A percentile compares a stretch with the other conserved stretches of the same genome.
These are phyloP conservation scores for Montipora sp. DNA, from an alignment of 64 coral and sea anemone species.

Conservation along the genomic window DNA sequence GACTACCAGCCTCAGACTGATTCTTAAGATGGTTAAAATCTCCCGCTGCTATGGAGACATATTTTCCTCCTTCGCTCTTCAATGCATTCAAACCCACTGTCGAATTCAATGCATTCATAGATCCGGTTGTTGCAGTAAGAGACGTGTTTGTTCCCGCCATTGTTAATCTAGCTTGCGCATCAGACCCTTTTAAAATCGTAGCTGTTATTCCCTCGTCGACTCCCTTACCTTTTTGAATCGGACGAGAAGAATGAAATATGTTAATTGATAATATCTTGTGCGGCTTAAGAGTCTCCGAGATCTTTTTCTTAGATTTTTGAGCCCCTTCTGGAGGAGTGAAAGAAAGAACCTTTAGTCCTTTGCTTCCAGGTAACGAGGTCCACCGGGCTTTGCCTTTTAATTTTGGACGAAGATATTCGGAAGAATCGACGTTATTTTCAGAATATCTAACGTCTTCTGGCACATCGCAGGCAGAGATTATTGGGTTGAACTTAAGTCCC, in stretches of 20 bases:
- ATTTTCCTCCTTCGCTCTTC: not conserved
- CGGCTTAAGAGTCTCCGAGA: not conserved
- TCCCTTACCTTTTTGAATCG: not conserved
- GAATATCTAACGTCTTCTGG: conserved; percentile 44
- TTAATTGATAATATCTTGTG: conserved; percentile 30
- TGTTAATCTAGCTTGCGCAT: not conserved
- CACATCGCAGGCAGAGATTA: conserved; percentile 44
- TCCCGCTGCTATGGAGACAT: not conserved
- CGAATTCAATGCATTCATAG: not conserved
- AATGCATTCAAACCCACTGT: not conserved
- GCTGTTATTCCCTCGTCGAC: not conserved
- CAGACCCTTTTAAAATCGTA: too few species aligned
- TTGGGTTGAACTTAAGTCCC: conserved; percentile 56
- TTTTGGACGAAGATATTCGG: not conserved
- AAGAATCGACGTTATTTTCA: not conserved
- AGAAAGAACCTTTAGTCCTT: not conserved
- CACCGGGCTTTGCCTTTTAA: not conserved
- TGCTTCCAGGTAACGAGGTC: not conserved
- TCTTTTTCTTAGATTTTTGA: not conserved
- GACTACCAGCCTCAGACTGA: not conserved
- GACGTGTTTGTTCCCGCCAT: not conserved
- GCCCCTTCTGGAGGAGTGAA: not conserved
- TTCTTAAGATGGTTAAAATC: not conserved
- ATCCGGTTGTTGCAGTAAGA: not conserved
- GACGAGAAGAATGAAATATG: not conserved